These are phyloP conservation scores for Caenorhabditis auriculariae DNA, from an alignment of 2,888 invertebrate species.

Conservation along the genomic window DNA sequence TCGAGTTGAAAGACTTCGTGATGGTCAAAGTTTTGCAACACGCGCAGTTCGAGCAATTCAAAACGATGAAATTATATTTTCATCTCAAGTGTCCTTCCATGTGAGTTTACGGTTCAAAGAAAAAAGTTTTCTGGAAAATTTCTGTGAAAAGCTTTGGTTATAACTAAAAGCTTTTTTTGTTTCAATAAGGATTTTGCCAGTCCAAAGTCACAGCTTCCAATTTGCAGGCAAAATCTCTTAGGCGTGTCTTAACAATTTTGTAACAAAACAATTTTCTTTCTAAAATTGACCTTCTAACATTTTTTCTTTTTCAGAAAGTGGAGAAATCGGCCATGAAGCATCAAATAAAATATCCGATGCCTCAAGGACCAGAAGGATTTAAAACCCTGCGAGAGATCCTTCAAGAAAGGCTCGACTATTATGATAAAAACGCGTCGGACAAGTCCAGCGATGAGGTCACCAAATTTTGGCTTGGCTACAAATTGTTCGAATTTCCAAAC, in stretches of 20 bases:
- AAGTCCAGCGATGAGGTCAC: too few species aligned
- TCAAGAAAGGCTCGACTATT: conserved; percentile 10
- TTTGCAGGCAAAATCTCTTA: too few species aligned
- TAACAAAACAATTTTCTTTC: too few species aligned
- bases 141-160: too few species aligned
- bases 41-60: conserved; percentile 64
- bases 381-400: conserved; percentile 17
- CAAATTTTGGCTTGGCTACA: conserved; percentile 9
- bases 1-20: conserved; percentile 64
- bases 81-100: conserved; percentile 29
- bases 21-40: conserved; percentile 64
- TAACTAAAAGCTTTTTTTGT: too few species aligned
- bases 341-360: conserved; percentile 63
- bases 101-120: too few species aligned
- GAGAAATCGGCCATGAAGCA: conserved; percentile 48
- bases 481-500: conserved; percentile 9
- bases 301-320: too few species aligned
- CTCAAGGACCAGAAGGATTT: conserved; percentile 61
- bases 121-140: too few species aligned
- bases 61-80: conserved; percentile 62
- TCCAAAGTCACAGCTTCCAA: too few species aligned
- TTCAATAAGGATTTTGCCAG: too few species aligned
- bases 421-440: conserved; percentile 2
- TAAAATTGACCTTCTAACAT: too few species aligned
- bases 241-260: too few species aligned